Percentiles rank a stretch among this genome's conserved stretches.
These are phyloP conservation scores for Coelinius sp. DNA, from an alignment of 2,888 invertebrate genomes.

Conservation along the genomic window DNA sequence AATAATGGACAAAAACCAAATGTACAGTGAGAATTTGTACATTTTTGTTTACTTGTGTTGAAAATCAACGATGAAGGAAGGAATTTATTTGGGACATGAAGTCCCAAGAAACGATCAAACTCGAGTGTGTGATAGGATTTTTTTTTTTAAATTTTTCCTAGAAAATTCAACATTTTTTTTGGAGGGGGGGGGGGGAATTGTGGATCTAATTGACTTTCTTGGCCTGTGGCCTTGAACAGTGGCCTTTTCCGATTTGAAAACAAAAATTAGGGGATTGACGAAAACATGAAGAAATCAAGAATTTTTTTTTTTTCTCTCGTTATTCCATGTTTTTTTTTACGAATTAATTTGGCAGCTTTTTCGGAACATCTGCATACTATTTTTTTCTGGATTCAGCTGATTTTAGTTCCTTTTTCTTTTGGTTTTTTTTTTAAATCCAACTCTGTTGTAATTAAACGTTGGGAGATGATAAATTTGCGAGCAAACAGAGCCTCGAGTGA, in stretches of 20 bases:
- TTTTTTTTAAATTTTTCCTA: background rate
- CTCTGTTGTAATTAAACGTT: background rate
- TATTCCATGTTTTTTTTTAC: slow-evolving; percentile 9
- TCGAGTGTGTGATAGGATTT: slow-evolving; percentile 6
- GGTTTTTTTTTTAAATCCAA: slow-evolving; percentile 26
- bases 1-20: background rate
- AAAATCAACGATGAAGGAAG: background rate
- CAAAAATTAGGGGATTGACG: slow-evolving; percentile 31
- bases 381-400: background rate
- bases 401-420: slow-evolving; percentile 19
- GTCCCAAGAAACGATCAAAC: slow-evolving; percentile 17
- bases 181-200: background rate
- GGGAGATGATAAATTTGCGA: background rate
- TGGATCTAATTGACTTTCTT: slow-evolving; percentile 59
- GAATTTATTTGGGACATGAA: slow-evolving; percentile 29
- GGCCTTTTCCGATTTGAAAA: slow-evolving; percentile 65
- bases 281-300: slow-evolving; percentile 19
- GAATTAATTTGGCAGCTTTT: slow-evolving; percentile 13
- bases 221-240: slow-evolving; percentile 67
- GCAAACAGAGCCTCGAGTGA: background rate
- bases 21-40: background rate
- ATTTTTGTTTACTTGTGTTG: background rate
- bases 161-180: background rate
- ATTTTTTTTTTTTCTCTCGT: background rate
- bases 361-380: background rate